Percentiles rank a stretch among this genome's conserved stretches.
Evolutionary conservation across 2,888 invertebrate genomes (phyloP).

Genomic region (Celastrina argiolus): DNA sequence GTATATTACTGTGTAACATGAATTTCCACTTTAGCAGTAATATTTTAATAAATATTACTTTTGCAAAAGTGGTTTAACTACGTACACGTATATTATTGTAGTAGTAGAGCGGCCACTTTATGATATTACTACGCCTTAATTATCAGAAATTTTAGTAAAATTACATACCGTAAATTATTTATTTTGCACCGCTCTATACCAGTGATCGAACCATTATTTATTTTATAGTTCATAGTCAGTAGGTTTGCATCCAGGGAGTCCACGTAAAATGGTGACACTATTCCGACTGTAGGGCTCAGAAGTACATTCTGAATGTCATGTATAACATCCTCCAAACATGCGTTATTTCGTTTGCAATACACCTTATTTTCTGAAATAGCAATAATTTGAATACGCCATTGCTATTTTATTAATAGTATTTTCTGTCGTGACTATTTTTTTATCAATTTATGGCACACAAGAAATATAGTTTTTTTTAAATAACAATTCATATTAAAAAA

Average conservation of each 20-base stretch:
- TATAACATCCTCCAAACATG: neutral
- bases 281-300: neutral
- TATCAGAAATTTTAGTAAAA: no score
- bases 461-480: no score
- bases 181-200: conserved; percentile 16
- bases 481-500: no score
- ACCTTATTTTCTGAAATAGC: conserved; percentile 2
- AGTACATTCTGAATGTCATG: neutral
- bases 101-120: no score
- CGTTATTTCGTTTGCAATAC: neutral
- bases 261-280: conserved; percentile 7
- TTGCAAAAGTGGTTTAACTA: no score
- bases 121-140: no score
- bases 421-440: no score
- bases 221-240: conserved; percentile 8
- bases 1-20: no score
- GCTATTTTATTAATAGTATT: neutral
- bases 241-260: conserved; percentile 17
- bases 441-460: no score
- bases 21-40: no score
- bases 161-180: conserved; percentile 4
- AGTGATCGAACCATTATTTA: neutral
- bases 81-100: no score
- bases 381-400: neutral
- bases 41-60: no score